phyloP scores from a whole-genome alignment of 2,113 vertebrate species.

The Oryzias melastigma region DNA sequence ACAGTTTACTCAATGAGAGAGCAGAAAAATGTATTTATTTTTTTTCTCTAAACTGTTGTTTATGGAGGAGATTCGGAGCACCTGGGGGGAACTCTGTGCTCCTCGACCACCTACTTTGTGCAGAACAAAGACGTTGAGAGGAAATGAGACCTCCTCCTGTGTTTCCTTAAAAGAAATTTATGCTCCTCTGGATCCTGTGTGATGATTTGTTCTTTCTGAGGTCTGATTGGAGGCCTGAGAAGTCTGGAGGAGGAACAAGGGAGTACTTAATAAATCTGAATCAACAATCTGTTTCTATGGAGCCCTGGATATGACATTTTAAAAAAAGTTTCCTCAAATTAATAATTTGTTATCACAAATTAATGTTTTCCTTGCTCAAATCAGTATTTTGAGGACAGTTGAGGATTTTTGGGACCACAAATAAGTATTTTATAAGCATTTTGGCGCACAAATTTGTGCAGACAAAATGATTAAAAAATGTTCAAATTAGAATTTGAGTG shows the following conservation, averaged over 20 bases:
- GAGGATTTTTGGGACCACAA: too few relatives aligned
- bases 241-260: slow-evolving; percentile 12
- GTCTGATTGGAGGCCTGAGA: slow-evolving; percentile 36
- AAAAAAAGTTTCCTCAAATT: too few relatives aligned
- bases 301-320: too few relatives aligned
- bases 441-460: too few relatives aligned
- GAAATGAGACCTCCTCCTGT: slow-evolving; percentile 47
- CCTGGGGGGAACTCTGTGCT: slow-evolving; percentile 6
- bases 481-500: too few relatives aligned
- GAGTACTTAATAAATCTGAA: not conserved
- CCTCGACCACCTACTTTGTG: slow-evolving; percentile 40
- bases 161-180: slow-evolving; percentile 9
- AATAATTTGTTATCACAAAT: too few relatives aligned
- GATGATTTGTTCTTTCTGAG: slow-evolving; percentile 53
- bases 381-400: too few relatives aligned
- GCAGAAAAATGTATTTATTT: not conserved
- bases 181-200: slow-evolving; percentile 34
- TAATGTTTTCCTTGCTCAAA: too few relatives aligned
- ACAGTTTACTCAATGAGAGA: slow-evolving; percentile 21
- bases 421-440: too few relatives aligned
- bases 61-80: not conserved
- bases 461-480: too few relatives aligned
- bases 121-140: slow-evolving; percentile 33
- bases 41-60: not conserved
- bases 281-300: too few relatives aligned